Evolutionary conservation across 2,888 invertebrate genomes (phyloP), one percentile per base, ranked within the genome.

Genomic region (Nysson spinosus): DNA sequence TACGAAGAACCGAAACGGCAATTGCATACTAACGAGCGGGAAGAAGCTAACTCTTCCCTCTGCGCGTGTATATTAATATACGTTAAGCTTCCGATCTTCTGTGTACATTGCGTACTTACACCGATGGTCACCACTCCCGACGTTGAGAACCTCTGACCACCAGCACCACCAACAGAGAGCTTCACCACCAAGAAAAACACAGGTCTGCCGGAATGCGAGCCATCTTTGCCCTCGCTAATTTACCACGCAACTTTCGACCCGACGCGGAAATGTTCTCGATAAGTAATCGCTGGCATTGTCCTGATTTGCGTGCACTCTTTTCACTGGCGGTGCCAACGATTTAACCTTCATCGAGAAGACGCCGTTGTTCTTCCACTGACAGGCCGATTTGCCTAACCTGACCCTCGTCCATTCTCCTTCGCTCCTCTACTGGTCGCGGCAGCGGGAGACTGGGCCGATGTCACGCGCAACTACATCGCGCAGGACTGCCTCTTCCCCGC

Each of bases 311-410:
- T 42, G 28, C 58, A 37, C 63, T 42, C 40, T 50, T 43, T 58
- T 50, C 67, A 51, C 72, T 52, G 40, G 22, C 30, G 55, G 40
- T 46, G 50, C 60, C 60, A 55, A 43, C 11, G 34, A 51, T 63
- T 75, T 72, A 77, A 78, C 67, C 73, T 78, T 81, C 81, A 79
- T 81, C 77, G 39, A 30, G 52, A 35, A 54, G 62, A 73, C 64
- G 42, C 63, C 58, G 60, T 71, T 78, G 69, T 67, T 70, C 61
- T 69, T 73, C 69, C 68, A 66, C 72, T 78, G 75, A 77, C 78
- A 77, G 72, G 55, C 62, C 66, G 72, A 76, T 72, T 72, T 71
- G 75, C 79, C 81, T 80, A 83, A 83, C 83, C 83, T 83, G 83
- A 81, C 83, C 77, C 64, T 69, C 64, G 51, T 44, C n/a, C n/a